These are phyloP conservation scores for Calonectris borealis DNA, from an alignment of 2,113 vertebrate genomes.

Conservation along the genomic window DNA sequence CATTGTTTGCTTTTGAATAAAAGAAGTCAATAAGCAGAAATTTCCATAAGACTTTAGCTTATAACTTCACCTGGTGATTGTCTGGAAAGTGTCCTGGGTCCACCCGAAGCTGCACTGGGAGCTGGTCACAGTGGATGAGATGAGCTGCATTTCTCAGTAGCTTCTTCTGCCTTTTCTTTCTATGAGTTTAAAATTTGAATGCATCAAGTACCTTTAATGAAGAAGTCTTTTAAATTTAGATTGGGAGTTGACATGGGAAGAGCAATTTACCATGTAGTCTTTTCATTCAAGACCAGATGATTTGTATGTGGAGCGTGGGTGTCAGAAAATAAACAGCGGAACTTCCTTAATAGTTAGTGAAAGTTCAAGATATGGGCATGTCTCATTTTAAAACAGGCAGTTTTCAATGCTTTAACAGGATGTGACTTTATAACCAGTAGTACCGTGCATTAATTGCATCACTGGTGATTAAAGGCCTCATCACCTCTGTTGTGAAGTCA, in stretches of 20 bases:
- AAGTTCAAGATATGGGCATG: neutral
- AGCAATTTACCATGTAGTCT: neutral
- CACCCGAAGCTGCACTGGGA: neutral
- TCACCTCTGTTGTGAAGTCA: neutral
- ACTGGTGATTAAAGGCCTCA: neutral
- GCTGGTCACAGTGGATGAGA: neutral
- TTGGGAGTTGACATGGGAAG: neutral
- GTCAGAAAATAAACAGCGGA: neutral
- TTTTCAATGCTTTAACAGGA: neutral
- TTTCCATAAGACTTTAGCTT: neutral
- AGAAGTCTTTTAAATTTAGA: neutral
- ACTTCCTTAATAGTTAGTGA: neutral
- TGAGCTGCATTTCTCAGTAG: neutral
- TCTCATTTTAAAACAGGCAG: neutral
- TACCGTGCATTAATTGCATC: neutral
- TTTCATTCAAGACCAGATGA: neutral
- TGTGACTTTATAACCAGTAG: neutral
- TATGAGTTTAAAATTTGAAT: neutral
- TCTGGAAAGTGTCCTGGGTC: neutral
- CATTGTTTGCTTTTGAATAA: neutral
- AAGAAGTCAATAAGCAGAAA: neutral
- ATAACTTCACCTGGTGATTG: neutral
- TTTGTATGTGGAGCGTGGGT: neutral
- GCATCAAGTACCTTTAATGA: neutral
- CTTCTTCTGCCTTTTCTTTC: neutral